Percentiles rank a stretch among this genome's conserved stretches.
These are phyloP conservation scores for Drosophila aldrichi DNA, from an alignment of 2,888 invertebrate species.

Conservation along the genomic window DNA sequence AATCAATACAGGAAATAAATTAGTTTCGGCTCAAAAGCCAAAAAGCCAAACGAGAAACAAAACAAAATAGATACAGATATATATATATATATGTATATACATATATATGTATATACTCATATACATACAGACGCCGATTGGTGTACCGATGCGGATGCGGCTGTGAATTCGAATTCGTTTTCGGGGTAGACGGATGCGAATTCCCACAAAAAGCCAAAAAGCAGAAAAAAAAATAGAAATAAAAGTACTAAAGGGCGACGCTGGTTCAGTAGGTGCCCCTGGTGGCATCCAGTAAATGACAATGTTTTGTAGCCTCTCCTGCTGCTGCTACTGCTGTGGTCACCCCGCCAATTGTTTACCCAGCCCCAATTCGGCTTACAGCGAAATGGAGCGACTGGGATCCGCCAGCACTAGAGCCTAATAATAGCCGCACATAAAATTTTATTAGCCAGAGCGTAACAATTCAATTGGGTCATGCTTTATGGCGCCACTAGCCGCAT, in stretches of 20 bases:
- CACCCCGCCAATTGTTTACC: conserved; percentile 36
- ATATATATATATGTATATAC: neutral
- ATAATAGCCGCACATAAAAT: conserved; percentile 77
- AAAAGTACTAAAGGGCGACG: conserved; percentile 23
- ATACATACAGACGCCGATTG: conserved; percentile 19
- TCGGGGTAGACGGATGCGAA: conserved; percentile 11
- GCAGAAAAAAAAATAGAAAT: neutral
- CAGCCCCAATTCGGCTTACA: conserved; percentile 7
- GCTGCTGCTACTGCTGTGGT: conserved; percentile 8
- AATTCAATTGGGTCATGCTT: conserved; percentile 79
- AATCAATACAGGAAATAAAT: conserved; percentile 78
- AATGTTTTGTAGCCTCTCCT: conserved; percentile 34
- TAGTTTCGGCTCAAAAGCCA: conserved; percentile 67
- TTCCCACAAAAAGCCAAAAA: conserved; percentile 1
- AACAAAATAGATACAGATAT: conserved; percentile 8
- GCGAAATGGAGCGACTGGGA: neutral
- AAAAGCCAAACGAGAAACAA: conserved; percentile 20
- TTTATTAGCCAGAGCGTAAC: conserved; percentile 73
- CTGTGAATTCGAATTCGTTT: conserved; percentile 21
- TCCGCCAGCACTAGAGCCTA: conserved; percentile 54
- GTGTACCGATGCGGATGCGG: conserved; percentile 1
- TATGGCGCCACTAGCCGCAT: conserved; percentile 60
- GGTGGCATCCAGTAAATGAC: conserved; percentile 39
- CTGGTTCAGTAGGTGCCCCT: conserved; percentile 13
- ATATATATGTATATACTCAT: neutral